Evolutionary conservation across 2,888 invertebrate species (phyloP).

Genomic region (Drosophila helvetica): DNA sequence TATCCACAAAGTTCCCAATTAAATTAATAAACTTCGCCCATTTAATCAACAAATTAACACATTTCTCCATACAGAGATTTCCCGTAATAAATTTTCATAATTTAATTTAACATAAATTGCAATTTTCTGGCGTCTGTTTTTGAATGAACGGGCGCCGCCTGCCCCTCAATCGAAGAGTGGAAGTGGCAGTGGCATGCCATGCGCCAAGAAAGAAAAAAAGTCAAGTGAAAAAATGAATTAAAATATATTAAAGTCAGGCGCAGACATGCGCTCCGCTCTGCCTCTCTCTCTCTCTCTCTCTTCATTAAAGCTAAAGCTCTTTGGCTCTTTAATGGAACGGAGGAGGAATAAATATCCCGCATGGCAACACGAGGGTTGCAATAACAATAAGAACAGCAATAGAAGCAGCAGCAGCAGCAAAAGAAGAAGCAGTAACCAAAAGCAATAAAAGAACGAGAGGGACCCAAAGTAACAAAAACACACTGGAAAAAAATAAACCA

Average conservation of each 20-base stretch:
- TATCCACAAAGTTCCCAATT: neutral
- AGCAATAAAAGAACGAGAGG: constrained; percentile 20
- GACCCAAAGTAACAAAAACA: constrained; percentile 64
- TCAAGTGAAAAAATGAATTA: constrained; percentile 48
- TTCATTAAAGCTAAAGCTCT: constrained; percentile 61
- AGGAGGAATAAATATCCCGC: neutral
- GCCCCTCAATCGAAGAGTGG: neutral
- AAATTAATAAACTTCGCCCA: neutral
- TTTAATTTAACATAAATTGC: neutral
- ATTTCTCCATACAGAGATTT: neutral
- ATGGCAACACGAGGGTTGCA: constrained; percentile 20
- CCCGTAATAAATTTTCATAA: neutral
- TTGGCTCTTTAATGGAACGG: constrained; percentile 12
- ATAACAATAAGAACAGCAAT: constrained; percentile 24
- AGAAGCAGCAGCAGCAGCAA: constrained; percentile 39
- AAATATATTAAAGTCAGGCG: constrained; percentile 59
- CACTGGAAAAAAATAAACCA: constrained; percentile 28
- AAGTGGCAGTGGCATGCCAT: neutral
- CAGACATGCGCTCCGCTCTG: neutral
- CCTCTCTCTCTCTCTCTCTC: neutral
- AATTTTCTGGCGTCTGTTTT: neutral
- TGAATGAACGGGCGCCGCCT: neutral
- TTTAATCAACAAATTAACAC: neutral
- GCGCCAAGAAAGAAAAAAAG: constrained; percentile 8
- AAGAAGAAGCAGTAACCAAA: constrained; percentile 44